Evolutionary conservation across 2,888 invertebrate genomes (phyloP).

Genomic region (Thecophora atra): DNA sequence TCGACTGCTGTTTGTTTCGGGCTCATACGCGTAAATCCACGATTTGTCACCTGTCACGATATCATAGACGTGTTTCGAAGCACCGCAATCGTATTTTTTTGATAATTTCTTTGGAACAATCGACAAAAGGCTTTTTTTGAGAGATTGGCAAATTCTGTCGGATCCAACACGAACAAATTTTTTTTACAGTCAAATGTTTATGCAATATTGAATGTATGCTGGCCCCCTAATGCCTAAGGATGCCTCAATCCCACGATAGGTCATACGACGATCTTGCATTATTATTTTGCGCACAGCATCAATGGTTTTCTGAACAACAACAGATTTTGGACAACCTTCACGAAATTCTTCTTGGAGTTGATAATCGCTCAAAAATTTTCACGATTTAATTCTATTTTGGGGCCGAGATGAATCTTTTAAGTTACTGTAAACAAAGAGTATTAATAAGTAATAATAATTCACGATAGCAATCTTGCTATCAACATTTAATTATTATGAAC

Average conservation of each 20-base stretch:
- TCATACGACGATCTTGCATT: slow-evolving; percentile 5
- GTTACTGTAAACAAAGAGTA: too few species aligned
- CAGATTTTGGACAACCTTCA: too few species aligned
- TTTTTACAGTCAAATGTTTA: slow-evolving; percentile 10
- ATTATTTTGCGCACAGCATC: too few species aligned
- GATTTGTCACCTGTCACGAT: too few species aligned
- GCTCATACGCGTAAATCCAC: slow-evolving; percentile 35
- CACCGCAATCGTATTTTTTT: slow-evolving; percentile 29
- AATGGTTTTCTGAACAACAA: too few species aligned
- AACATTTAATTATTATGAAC: too few species aligned
- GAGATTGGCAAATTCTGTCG: slow-evolving; percentile 2
- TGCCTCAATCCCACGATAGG: slow-evolving; percentile 10
- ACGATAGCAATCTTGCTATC: too few species aligned
- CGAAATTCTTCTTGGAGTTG: too few species aligned
- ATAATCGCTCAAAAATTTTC: too few species aligned
- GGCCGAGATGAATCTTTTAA: too few species aligned
- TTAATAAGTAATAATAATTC: too few species aligned
- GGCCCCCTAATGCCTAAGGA: not conserved
- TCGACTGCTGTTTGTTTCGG: slow-evolving; percentile 34
- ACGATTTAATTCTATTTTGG: not conserved
- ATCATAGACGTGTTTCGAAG: slow-evolving; percentile 33
- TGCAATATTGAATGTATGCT: slow-evolving; percentile 9
- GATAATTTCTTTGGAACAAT: slow-evolving; percentile 34
- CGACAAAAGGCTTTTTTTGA: slow-evolving; percentile 22
- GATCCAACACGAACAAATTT: slow-evolving; percentile 14